Evolutionary conservation across 2,113 vertebrate species (phyloP).

Genomic region (Saguinus midas): DNA sequence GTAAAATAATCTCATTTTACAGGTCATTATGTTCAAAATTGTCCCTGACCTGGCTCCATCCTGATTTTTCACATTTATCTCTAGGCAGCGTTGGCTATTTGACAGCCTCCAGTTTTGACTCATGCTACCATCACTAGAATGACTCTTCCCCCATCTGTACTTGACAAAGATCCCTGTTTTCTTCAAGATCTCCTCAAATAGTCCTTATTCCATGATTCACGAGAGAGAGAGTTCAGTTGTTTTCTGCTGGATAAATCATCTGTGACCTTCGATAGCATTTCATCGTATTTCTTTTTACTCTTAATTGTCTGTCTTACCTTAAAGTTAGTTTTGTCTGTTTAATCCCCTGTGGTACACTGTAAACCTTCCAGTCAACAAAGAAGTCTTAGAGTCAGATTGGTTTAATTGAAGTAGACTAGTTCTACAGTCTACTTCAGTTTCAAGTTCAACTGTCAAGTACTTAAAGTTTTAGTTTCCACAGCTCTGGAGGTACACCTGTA

Average conservation of each 20-base stretch:
- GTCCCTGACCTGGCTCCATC: not conserved
- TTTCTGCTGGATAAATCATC: not conserved
- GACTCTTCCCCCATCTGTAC: not conserved
- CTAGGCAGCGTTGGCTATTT: not conserved
- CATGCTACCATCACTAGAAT: not conserved
- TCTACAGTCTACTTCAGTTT: too few relatives aligned
- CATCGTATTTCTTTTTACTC: not conserved
- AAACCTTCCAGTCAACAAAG: not conserved
- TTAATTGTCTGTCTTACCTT: not conserved
- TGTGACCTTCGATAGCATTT: not conserved
- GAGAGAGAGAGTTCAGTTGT: not conserved
- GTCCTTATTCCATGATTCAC: not conserved
- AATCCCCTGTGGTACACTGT: not conserved
- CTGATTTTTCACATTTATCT: not conserved
- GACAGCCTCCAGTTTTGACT: not conserved
- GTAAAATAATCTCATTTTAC: conserved; percentile 49
- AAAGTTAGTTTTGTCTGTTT: not conserved
- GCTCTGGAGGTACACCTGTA: fast-evolving
- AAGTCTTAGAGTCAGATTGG: not conserved
- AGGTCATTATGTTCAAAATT: not conserved
- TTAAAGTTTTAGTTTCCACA: not conserved
- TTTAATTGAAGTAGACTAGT: not conserved
- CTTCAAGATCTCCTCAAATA: not conserved
- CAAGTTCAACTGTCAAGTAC: too few relatives aligned
- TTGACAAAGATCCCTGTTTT: not conserved